Evolutionary conservation across 2,888 invertebrate species (phyloP), one percentile per base, ranked within the genome.

Genomic region (Protonemura montana): DNA sequence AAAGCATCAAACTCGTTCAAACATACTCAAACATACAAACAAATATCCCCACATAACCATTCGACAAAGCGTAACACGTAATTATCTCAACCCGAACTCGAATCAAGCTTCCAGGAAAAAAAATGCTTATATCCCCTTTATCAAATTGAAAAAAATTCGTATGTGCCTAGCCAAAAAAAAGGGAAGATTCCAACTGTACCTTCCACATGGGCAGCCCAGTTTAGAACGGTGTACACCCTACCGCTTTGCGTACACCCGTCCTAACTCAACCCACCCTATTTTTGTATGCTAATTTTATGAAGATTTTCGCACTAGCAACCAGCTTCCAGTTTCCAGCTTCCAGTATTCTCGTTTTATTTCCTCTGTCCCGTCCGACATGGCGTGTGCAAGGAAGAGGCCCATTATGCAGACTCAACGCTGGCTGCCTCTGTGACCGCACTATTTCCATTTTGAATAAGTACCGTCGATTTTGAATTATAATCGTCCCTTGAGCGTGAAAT

Each of bases 221-320:
- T 59, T 59, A 16, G 1, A 10, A 21, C 6, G 16, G 13, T 21
- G 59, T 59, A 10, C 13, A 59, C 59, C 59, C 59, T 7, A 21
- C 59, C 59, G 59, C 59, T 59, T 21, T 2, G 5, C 35, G 5
- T 10, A 35, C 10, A 35, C 3, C 35, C 35, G 10, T 35, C 35
- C 35, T 35, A 35, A 35, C 3, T 10, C 5, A 35, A 35, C 35
- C 81, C 81, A 29, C 21, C 21, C 81, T 81, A 27, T 81, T 81
- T 81, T 81, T 30, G 29, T 81, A 81, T 81, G 81, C 81, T 81
- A 81, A 81, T 81, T 16, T 59, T 13, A 59, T 59, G 59, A 59
- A 59, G 59, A 59, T 59, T 59, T 59, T 59, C 59, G 59, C 59
- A 21, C 59, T 21, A 59, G n/a, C n/a, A n/a, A n/a, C n/a, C n/a